Evolutionary conservation across 2,888 invertebrate genomes (phyloP).

Genomic region (Carabus problematicus): DNA sequence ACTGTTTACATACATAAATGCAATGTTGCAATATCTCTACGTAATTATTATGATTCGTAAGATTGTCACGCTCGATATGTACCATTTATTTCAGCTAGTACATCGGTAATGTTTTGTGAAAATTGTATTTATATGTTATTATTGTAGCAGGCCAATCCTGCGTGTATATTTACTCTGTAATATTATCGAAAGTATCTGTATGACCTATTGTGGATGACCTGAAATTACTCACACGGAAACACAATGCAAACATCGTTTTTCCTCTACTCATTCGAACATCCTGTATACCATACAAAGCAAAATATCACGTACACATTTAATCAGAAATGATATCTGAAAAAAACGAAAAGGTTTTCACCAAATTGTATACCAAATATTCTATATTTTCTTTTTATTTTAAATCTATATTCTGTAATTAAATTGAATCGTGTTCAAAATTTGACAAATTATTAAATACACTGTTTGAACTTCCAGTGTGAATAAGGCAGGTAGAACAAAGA

Average conservation of each 20-base stretch:
- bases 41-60: neutral
- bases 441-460: no score
- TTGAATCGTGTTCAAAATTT: neutral
- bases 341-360: neutral
- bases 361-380: neutral
- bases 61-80: no score
- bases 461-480: no score
- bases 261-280: constrained; percentile 10
- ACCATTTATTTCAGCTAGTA: no score
- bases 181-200: constrained; percentile 19
- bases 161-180: neutral
- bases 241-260: constrained; percentile 15
- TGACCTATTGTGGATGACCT: constrained; percentile 24
- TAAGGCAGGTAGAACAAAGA: no score
- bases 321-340: neutral
- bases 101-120: no score
- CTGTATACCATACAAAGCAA: neutral
- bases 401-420: neutral
- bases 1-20: no score
- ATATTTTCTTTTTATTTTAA: neutral
- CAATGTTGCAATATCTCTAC: neutral
- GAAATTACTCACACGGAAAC: constrained; percentile 30
- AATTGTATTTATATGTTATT: no score
- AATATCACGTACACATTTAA: neutral
- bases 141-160: no score